phyloP scores from a whole-genome alignment of 2,888 invertebrate genomes.

The Conchocele bisecta region DNA sequence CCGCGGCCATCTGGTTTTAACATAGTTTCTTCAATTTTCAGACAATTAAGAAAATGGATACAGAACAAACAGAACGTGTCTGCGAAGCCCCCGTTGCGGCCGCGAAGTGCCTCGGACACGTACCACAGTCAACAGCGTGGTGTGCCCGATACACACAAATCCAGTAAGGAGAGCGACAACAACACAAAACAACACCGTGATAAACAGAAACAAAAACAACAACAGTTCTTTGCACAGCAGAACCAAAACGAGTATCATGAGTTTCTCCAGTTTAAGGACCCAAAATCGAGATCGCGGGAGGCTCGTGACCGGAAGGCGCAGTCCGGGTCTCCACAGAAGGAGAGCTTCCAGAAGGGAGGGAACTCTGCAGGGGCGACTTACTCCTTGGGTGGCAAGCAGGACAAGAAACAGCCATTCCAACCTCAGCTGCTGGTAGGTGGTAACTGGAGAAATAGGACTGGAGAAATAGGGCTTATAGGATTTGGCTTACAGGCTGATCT shows the following conservation, averaged over 20 bases:
- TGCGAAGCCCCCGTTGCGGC: slow-evolving; percentile 5
- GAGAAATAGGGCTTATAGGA: too few relatives aligned
- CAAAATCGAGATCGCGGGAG: slow-evolving; percentile 30
- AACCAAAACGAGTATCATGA: slow-evolving; percentile 70
- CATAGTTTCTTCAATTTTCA: too few relatives aligned
- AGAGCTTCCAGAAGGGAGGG: slow-evolving; percentile 25
- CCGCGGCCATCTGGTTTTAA: too few relatives aligned
- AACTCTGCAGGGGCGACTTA: slow-evolving; percentile 24
- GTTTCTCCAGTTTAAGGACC: slow-evolving; percentile 61
- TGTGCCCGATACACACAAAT: slow-evolving; percentile 9
- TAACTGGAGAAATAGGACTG: too few relatives aligned
- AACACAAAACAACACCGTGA: slow-evolving; percentile 50
- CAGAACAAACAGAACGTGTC: slow-evolving; percentile 9
- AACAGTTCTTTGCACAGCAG: slow-evolving; percentile 69
- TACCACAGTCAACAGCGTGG: slow-evolving; percentile 13
- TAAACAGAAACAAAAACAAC: slow-evolving; percentile 66
- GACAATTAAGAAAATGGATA: slow-evolving; percentile 25
- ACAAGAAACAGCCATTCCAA: slow-evolving; percentile 58
- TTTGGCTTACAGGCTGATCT: too few relatives aligned
- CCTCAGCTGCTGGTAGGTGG: slow-evolving; percentile 61
- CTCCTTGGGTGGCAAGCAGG: slow-evolving; percentile 50
- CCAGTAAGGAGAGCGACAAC: slow-evolving; percentile 38
- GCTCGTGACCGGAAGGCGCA: slow-evolving; percentile 37
- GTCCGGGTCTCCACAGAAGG: slow-evolving; percentile 52
- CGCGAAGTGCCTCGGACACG: slow-evolving; percentile 4